Evolutionary conservation across 2,888 invertebrate genomes (phyloP), one percentile per base, ranked within the genome.

Genomic region (Dicycla oo): DNA sequence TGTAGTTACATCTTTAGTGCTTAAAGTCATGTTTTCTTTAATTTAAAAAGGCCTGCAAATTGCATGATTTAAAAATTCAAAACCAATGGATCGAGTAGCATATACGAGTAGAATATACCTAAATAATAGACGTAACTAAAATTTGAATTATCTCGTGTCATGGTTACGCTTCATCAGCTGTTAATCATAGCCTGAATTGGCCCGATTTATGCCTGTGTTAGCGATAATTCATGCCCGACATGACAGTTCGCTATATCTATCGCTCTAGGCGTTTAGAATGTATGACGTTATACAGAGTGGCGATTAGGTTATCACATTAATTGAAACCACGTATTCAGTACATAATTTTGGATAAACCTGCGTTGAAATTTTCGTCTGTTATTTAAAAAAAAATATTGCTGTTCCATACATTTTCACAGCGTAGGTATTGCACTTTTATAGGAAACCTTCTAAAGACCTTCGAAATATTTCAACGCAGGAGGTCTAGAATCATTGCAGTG

Each of bases 161-260:
- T 45, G 30, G 40, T 58, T 26, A 49, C 56, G 23, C 43, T 53
- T 70, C 60, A 61, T 62, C 38, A 53, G 34, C 43, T 38, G 60
- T 75, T 64, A 75, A 75, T 80, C 81, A 75, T 56, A 23, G 40
- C 23, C 38, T 64, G 71, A 70, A 76, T 68, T 68, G 56, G 30
- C 71, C 61, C 61, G 30, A 81, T 81, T 69, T 68, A 76, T 76
- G 79, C 60, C 43, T 56, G 66, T 78, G 47, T 61, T 53, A 61
- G 62, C 67, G 53, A 81, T 76, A 81, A 79, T 54, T 79, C 64
- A 79, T 71, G 47, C 13, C 43, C 18, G 20, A 63, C 30, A 20
- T 81, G 79, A 79, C 79, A 79, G 77, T 5, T 53, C 23, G 47
- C 49, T 61, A 70, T 80, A 71, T 67, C 63, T 53, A 47, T 71